These are phyloP conservation scores for Drosophila tani DNA, from an alignment of 1,140 invertebrate genomes.

Conservation along the genomic window DNA sequence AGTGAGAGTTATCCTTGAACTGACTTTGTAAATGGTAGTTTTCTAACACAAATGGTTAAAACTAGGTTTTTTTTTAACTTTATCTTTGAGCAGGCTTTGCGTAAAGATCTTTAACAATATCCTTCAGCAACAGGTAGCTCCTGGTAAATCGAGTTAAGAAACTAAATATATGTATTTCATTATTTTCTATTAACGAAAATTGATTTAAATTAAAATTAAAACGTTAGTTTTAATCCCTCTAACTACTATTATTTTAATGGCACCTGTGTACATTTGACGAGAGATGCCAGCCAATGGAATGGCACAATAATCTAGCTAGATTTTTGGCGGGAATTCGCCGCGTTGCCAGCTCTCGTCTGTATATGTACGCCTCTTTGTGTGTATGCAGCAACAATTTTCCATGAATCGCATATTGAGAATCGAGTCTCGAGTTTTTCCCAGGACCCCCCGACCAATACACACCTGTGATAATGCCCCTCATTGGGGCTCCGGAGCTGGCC, in stretches of 20 bases:
- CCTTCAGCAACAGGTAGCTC: not conserved
- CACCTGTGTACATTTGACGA: slow-evolving; percentile 1
- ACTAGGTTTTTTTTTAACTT: not conserved
- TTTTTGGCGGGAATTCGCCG: slow-evolving; percentile 18
- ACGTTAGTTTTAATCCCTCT: not conserved
- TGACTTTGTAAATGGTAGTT: no score
- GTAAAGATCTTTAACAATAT: not conserved
- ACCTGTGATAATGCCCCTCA: slow-evolving; percentile 79
- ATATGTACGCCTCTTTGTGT: slow-evolving; percentile 48
- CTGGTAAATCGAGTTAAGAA: no score
- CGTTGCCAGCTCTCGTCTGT: slow-evolving; percentile 28
- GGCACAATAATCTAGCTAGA: slow-evolving; percentile 1
- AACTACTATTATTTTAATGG: slow-evolving; percentile 3
- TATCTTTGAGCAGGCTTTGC: not conserved
- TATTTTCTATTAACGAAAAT: not conserved
- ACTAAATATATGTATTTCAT: not conserved
- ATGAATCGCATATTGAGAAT: slow-evolving; percentile 54
- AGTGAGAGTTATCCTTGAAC: no score
- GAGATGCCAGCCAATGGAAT: slow-evolving; percentile 10
- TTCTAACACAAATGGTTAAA: no score
- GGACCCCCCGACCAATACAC: slow-evolving; percentile 59
- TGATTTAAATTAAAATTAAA: not conserved
- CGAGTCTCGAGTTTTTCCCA: slow-evolving; percentile 24
- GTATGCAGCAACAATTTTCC: slow-evolving; percentile 80
- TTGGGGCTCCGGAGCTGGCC: slow-evolving; percentile 81